Base-by-base conservation (phyloP, 2,113 vertebrate genomes). In the Nothoprocta pentlandii region DNA sequence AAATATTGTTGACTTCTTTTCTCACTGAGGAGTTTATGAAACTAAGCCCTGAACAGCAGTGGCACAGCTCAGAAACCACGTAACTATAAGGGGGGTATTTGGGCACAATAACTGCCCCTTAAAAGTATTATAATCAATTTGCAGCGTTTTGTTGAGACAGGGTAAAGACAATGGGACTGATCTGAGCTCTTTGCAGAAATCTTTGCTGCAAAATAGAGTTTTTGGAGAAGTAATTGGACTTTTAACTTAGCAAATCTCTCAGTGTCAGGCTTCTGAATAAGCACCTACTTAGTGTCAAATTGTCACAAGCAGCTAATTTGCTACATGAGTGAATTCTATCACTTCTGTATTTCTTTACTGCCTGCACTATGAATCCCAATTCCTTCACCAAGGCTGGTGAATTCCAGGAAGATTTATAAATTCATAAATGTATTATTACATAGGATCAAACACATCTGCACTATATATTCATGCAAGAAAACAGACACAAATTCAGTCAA, bases 11-110 rank as follows among this genome's bases (percentile, higher is more conserved):
- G 85, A 81, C 64, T 61, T 75, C 64, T 61, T 75, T 83, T 70
- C 82, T 76, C 95, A 94, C 76, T 84, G 85, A 80, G 80, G 64
- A 90, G 82, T 86, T 93, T 88, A 90, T 80, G 85, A 66, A 93
- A 86, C 36, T 92, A 93, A 90, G 86, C 61, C 83, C 56, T 41
- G 90, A 91, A 73, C 39, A 1, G 2, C 21, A 62, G 61, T 34
- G 44, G 10, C 92, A 68, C 64, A 92, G 93, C 69, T 94, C 83
- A 96, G 77, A 94, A 93, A 71, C 61, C 53, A 84, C 30, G 54
- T 86, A 96, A 97, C 91, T 94, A 54, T 54, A 89, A 93, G 76
- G 85, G 7, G 83, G 71, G 21, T 78, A 78, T 68, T 91, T 53
- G 41, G 28, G 34, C 36, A 54, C 49, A 75, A 87, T 0, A 0